Percentiles rank a stretch among this genome's conserved stretches.
Evolutionary conservation across 2,797 vertebrate genomes (phyloP).

Genomic region (Phoxinus dragarum): DNA sequence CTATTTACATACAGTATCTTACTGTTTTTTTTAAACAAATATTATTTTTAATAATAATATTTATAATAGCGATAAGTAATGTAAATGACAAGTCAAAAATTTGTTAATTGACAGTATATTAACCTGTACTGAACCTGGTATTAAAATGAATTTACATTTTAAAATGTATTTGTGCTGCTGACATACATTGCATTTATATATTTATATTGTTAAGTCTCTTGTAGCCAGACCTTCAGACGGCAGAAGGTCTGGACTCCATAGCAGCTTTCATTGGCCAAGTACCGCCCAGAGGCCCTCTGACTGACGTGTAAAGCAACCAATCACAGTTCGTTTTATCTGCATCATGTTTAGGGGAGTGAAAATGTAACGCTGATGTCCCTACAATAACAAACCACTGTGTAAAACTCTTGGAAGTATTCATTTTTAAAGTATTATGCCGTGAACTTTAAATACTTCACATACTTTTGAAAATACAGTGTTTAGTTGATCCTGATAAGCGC

Average conservation of each 20-base stretch:
- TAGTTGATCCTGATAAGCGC: too few species aligned
- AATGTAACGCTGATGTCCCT: background rate
- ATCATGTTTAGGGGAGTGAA: background rate
- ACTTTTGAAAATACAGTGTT: too few species aligned
- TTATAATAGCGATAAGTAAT: background rate
- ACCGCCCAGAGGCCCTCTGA: background rate
- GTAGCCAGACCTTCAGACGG: background rate
- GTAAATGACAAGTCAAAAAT: background rate
- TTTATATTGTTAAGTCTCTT: background rate
- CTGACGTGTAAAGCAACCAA: background rate
- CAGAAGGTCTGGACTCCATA: background rate
- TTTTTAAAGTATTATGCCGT: background rate
- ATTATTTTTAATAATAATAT: background rate
- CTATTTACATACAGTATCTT: background rate
- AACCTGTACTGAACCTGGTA: background rate
- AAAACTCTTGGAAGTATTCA: background rate
- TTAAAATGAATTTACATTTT: background rate
- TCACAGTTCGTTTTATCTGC: background rate
- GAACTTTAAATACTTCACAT: background rate
- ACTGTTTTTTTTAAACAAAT: background rate
- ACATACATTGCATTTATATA: slow-evolving; percentile 4
- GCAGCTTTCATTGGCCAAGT: background rate
- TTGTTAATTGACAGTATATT: background rate
- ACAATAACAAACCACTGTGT: background rate
- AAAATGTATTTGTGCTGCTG: background rate